Evolutionary conservation across 2,113 vertebrate species (phyloP).

Genomic region (Engystomops pustulosus): DNA sequence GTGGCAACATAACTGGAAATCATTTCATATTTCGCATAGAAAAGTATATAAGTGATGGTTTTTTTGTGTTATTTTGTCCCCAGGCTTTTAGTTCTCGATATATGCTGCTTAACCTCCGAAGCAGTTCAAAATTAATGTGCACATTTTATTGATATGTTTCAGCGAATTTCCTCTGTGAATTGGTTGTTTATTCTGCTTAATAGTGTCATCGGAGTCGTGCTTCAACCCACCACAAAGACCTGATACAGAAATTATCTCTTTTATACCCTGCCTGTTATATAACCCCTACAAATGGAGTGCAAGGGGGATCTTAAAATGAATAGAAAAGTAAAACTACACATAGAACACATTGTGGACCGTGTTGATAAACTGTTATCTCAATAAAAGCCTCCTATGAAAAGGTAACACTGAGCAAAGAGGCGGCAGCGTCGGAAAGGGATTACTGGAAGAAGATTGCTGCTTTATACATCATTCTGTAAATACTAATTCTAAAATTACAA

Average conservation of each 20-base stretch:
- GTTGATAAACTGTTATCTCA: conserved; percentile 29
- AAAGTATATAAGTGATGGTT: background rate
- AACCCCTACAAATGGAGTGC: conserved; percentile 14
- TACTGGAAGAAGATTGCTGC: background rate
- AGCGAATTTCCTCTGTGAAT: conserved; percentile 8
- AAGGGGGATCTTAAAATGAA: conserved; percentile 16
- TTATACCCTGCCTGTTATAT: background rate
- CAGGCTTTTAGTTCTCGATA: background rate
- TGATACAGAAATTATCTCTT: conserved; percentile 11
- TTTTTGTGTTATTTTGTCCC: background rate
- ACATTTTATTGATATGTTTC: conserved; percentile 35
- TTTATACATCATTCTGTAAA: background rate
- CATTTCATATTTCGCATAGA: background rate
- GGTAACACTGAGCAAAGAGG: background rate
- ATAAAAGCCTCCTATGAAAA: conserved; percentile 10
- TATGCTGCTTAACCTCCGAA: conserved; percentile 21
- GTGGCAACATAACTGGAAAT: background rate
- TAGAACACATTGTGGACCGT: conserved; percentile 17
- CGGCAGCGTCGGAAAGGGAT: background rate
- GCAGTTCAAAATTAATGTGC: conserved; percentile 13
- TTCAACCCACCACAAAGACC: conserved; percentile 32
- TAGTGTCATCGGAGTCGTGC: conserved; percentile 24
- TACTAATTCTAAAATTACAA: background rate
- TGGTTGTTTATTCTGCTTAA: conserved; percentile 29
- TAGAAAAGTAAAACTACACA: conserved; percentile 19